phyloP scores from a whole-genome alignment of 2,888 invertebrate genomes.

The Nephrocerus scutellatus region DNA sequence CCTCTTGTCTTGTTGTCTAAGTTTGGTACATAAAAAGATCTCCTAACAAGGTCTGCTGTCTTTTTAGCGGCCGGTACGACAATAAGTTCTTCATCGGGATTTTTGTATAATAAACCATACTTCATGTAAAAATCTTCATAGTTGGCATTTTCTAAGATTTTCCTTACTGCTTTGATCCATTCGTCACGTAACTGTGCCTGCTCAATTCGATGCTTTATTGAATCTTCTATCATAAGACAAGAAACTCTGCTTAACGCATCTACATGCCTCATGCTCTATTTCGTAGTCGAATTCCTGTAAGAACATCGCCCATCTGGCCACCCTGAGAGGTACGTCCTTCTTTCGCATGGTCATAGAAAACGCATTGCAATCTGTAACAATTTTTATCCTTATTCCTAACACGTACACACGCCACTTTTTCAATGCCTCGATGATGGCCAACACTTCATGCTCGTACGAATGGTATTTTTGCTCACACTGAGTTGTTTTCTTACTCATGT shows the following conservation, averaged over 20 bases:
- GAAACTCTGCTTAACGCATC: slow-evolving; percentile 5
- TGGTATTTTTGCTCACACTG: slow-evolving; percentile 2
- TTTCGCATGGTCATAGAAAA: slow-evolving; percentile 34
- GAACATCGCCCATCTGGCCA: slow-evolving; percentile 10
- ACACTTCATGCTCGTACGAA: slow-evolving; percentile 12
- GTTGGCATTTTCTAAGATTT: not conserved
- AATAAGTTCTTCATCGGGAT: slow-evolving; percentile 15
- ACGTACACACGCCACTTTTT: too few relatives aligned
- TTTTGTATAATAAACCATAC: slow-evolving; percentile 9
- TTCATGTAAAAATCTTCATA: slow-evolving; percentile 6
- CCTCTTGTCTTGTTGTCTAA: slow-evolving; percentile 1
- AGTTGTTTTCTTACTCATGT: slow-evolving; percentile 7
- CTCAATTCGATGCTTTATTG: slow-evolving; percentile 1
- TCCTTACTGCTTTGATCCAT: slow-evolving; percentile 1
- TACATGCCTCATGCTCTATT: slow-evolving; percentile 17
- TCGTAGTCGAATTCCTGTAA: slow-evolving; percentile 2
- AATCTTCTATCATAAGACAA: slow-evolving; percentile 3
- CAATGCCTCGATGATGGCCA: slow-evolving; percentile 10
- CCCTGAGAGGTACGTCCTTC: slow-evolving; percentile 17
- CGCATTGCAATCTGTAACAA: slow-evolving; percentile 25
- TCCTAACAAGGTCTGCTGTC: slow-evolving; percentile 22
- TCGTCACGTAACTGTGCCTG: slow-evolving; percentile 4
- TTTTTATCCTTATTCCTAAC: slow-evolving; percentile 5
- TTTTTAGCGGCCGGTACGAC: slow-evolving; percentile 30
- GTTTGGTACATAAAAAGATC: slow-evolving; percentile 28